Evolutionary conservation across 2,888 invertebrate genomes (phyloP).

Genomic region (Therioaphis trifolii): DNA sequence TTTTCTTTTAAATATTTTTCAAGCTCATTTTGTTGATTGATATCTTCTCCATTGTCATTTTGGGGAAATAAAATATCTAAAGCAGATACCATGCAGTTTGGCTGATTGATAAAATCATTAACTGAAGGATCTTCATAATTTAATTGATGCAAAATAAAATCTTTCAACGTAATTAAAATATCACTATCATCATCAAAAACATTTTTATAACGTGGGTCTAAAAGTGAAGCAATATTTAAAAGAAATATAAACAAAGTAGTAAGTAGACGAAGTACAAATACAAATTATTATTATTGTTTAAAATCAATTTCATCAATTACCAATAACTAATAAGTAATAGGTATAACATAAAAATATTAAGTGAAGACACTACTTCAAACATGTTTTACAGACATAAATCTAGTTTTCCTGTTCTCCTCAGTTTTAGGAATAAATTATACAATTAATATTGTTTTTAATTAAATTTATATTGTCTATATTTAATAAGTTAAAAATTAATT

Average conservation of each 20-base stretch:
- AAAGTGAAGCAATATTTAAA: conserved; percentile 35
- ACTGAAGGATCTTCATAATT: conserved; percentile 23
- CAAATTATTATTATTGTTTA: too few relatives aligned
- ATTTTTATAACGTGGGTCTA: conserved; percentile 41
- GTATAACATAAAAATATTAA: too few relatives aligned
- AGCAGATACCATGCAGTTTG: conserved; percentile 22
- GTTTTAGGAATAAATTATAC: too few relatives aligned
- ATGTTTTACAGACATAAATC: too few relatives aligned
- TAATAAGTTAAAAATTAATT: too few relatives aligned
- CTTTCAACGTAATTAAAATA: conserved; percentile 19
- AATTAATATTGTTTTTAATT: too few relatives aligned
- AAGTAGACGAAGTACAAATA: too few relatives aligned
- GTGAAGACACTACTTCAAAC: too few relatives aligned
- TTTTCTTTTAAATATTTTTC: conserved; percentile 32
- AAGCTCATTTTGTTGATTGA: conserved; percentile 30
- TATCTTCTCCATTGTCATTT: conserved; percentile 13
- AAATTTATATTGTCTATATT: too few relatives aligned
- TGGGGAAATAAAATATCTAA: conserved; percentile 38
- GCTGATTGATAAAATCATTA: conserved; percentile 23
- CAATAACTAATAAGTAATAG: too few relatives aligned
- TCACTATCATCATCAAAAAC: conserved; percentile 7
- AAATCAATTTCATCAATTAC: too few relatives aligned
- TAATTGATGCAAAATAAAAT: conserved; percentile 23
- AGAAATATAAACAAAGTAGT: conserved; percentile 7
- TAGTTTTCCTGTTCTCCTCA: too few relatives aligned